Base-by-base conservation (phyloP, 2,888 invertebrate genomes). In the Osmoderma eremita region DNA sequence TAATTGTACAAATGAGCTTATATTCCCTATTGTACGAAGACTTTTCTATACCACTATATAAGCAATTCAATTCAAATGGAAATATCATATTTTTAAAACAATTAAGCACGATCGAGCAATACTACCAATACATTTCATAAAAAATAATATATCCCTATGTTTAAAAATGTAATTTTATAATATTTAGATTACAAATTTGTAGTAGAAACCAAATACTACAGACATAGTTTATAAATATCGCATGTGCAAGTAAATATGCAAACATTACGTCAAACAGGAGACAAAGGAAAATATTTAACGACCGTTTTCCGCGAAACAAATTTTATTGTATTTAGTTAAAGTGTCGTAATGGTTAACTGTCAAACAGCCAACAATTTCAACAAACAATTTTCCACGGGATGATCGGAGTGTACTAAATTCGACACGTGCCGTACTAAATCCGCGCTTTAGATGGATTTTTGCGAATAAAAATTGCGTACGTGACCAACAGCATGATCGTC, bases 401-500 rank as follows among this genome's bases (percentile, higher is more conserved):
- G 17, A 20, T 24, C 22, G 17, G 39, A 13, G 15, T 24, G 15
- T 30, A 36, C 30, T 36, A 45, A 61, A 45, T 45, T 30, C 15
- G 58, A 48, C 58, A 45, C 45, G 36, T 36, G 45, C 45, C 13
- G 41, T 20, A 42, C n/a, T 53, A 36, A 64, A 64, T 64, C 36
- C 53, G 12, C 42, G 63, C 12, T 64, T 64, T 64, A 18, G 24
- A 18, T 24, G 53, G 41, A 64, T 64, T 64, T 64, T 68, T 45
- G 71, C 70, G 56, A 70, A 63, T 63, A 68, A 71, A 73, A 70
- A 75, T 74, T 80, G 83, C 82, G 78, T 83, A 83, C 83, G 83
- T 83, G 83, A 83, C 83, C 73, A 72, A 68, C 73, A 74, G 79
- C 82, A 82, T 79, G 78, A 72, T 70, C 70, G 68, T 70, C 67